A percentile compares a stretch with the other conserved stretches of the same genome.
phyloP scores from a whole-genome alignment of 2,113 vertebrate genomes.

The Corydoras sp. region DNA sequence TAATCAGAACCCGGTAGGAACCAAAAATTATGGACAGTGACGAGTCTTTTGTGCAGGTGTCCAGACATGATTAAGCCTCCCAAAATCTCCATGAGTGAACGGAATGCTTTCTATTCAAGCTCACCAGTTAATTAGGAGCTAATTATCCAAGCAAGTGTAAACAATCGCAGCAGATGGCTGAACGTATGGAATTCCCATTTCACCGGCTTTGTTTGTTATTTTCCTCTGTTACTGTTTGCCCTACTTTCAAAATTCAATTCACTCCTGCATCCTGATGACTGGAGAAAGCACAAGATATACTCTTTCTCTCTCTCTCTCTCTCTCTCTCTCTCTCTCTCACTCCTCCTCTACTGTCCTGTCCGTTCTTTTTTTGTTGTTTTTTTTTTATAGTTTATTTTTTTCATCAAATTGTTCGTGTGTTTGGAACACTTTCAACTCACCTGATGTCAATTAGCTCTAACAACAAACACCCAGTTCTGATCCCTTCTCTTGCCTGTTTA shows the following conservation, averaged over 20 bases:
- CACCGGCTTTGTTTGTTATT: conserved; percentile 65
- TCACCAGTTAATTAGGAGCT: conserved; percentile 89
- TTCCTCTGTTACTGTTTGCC: conserved; percentile 69
- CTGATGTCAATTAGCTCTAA: conserved; percentile 11
- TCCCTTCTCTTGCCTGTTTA: conserved; percentile 5
- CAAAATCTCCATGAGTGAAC: neutral
- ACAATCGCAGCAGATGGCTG: conserved; percentile 89
- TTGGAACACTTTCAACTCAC: conserved; percentile 18
- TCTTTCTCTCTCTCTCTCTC: conserved; percentile 12
- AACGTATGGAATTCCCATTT: conserved; percentile 69
- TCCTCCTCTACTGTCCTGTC: neutral
- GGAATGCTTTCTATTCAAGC: conserved; percentile 60
- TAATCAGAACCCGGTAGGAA: neutral
- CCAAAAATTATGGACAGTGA: neutral
- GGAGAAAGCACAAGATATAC: conserved; percentile 35
- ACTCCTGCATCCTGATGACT: conserved; percentile 56
- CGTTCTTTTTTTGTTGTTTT: too few relatives aligned
- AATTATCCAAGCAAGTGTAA: conserved; percentile 92
- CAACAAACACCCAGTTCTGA: conserved; percentile 1
- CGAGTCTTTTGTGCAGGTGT: conserved; percentile 2
- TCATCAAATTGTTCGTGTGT: too few relatives aligned
- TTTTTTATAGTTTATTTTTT: too few relatives aligned
- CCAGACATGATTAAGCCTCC: neutral
- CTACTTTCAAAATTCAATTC: conserved; percentile 69
- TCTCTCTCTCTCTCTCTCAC: conserved; percentile 13